Base-by-base conservation (phyloP, 2,797 vertebrate species). In the Anableps anableps region DNA sequence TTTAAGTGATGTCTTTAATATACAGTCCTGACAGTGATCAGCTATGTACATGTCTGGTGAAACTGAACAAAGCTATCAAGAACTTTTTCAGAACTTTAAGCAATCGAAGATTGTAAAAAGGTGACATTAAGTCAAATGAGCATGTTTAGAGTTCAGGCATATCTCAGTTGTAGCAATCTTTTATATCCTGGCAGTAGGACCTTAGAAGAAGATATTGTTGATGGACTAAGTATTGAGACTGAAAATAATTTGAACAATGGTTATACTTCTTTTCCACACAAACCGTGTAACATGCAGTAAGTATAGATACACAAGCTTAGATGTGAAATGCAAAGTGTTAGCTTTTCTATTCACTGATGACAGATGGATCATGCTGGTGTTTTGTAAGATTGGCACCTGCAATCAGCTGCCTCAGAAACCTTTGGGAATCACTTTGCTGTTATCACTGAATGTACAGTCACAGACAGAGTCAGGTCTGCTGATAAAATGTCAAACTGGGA, bases 401-500 rank as follows among this genome's bases (percentile, higher is more conserved):
- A 88, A 85, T 92, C 85, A 87, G 77, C 79, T 53, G 64, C 74
- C 76, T 74, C 41, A 13, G 68, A 84, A 74, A 85, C 79, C 87
- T 88, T 53, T 48, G 80, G 82, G 83, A 90, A 79, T 79, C 72
- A 78, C 84, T 83, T 77, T 79, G 75, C 82, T n/a, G 79, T 88
- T 85, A 86, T 89, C 85, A 68, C 34, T 77, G 2, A 78, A 84
- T 72, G 64, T 83, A 75, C 78, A 70, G 60, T 78, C 71, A 79
- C 82, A 86, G 64, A 11, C 21, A 23, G 60, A 66, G 81, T 85
- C 84, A 80, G 77, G 80, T 38, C 23, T 38, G 17, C 77, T 74
- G 81, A 92, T 89, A 86, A 87, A 86, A 81, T 14, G 73, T 66
- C 64, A 89, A 85, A 85, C 87, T 80, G 91, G 82, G 85, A 86